Conservation (phyloP, 1,140 invertebrate genomes). For the Goniozus legneri region DNA sequence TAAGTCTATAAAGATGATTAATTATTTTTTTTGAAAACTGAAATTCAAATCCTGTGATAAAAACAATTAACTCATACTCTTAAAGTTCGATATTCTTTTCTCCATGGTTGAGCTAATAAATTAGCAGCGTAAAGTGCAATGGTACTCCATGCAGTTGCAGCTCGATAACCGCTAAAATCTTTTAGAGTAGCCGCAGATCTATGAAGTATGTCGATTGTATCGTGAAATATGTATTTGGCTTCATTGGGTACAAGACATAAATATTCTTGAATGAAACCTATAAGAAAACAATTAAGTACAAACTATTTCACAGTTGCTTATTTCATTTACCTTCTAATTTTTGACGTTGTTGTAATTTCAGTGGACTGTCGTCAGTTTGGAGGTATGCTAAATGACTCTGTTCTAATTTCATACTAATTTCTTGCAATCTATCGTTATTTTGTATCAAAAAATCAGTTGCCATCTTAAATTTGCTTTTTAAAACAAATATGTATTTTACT, state of each 20-base stretch:
- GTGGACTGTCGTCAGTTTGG: slow-evolving; percentile 71
- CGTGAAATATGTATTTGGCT: slow-evolving; percentile 72
- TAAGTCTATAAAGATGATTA: slow-evolving; percentile 62
- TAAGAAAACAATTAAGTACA: slow-evolving; percentile 1
- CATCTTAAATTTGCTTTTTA: slow-evolving; percentile 34
- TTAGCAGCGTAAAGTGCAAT: slow-evolving; percentile 82
- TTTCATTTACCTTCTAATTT: slow-evolving; percentile 67
- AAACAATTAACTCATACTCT: slow-evolving; percentile 56
- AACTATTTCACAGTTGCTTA: background rate
- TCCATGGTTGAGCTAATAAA: slow-evolving; percentile 80
- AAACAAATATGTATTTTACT: background rate
- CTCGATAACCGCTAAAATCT: slow-evolving; percentile 77
- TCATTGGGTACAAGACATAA: slow-evolving; percentile 74
- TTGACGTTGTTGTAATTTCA: slow-evolving; percentile 68
- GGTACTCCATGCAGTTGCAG: slow-evolving; percentile 76
- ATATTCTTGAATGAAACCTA: slow-evolving; percentile 74
- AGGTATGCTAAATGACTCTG: slow-evolving; percentile 69
- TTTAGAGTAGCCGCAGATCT: slow-evolving; percentile 64
- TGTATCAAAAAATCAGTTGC: slow-evolving; percentile 48
- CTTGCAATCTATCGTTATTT: slow-evolving; percentile 56
- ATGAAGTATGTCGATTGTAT: slow-evolving; percentile 71
- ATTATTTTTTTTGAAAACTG: no score
- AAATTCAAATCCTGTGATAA: no score
- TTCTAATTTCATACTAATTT: slow-evolving; percentile 67
- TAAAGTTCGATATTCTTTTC: slow-evolving; percentile 77